A percentile compares a stretch with the other conserved stretches of the same genome.
Conservation (phyloP, 2,113 vertebrate genomes). For the Trogon surrucura region DNA sequence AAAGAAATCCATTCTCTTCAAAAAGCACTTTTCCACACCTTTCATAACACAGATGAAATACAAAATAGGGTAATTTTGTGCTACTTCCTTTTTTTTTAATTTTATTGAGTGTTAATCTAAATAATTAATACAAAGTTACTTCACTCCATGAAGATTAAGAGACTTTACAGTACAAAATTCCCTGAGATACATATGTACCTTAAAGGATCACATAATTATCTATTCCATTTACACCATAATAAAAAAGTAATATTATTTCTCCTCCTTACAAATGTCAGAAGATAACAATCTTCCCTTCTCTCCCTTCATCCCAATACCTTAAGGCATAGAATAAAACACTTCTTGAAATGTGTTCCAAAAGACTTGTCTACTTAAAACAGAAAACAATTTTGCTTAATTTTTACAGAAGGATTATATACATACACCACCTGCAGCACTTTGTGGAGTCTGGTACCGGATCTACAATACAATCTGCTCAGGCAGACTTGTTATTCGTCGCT, state of each 20-base stretch:
- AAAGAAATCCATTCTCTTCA: neutral
- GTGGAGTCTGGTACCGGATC: neutral
- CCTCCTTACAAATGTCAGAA: neutral
- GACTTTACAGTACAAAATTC: conserved; percentile 34
- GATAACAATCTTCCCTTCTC: neutral
- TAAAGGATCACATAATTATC: neutral
- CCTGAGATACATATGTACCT: conserved; percentile 45
- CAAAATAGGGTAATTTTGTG: neutral
- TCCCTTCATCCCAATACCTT: neutral
- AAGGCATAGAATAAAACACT: neutral
- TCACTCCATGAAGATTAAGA: neutral
- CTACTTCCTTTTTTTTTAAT: neutral
- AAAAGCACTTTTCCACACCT: neutral
- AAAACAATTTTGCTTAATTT: neutral
- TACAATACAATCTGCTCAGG: neutral
- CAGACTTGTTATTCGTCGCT: neutral
- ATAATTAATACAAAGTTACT: conserved; percentile 5
- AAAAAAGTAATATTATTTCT: neutral
- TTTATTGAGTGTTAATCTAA: conserved; percentile 28
- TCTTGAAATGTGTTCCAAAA: neutral
- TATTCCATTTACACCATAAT: neutral
- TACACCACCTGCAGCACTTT: neutral
- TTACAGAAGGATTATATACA: neutral
- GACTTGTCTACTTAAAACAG: neutral
- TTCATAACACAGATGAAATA: neutral